Conservation (phyloP, 2,113 vertebrate species). For the Bambusicola thoracicus region DNA sequence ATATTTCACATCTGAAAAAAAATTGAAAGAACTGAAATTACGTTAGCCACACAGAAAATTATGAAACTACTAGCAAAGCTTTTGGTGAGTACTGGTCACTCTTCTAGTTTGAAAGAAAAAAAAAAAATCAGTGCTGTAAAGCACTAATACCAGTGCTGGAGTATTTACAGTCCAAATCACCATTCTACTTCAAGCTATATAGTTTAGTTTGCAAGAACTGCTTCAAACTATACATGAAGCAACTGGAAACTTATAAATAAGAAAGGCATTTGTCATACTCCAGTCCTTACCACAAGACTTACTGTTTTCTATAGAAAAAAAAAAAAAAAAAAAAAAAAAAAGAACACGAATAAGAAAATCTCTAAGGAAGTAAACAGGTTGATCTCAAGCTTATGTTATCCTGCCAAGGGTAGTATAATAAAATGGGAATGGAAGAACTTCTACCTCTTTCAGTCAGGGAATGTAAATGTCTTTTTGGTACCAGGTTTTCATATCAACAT, state of each 20-base stretch:
- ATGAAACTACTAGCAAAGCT: neutral
- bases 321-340: neutral
- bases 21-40: constrained; percentile 36
- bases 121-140: neutral
- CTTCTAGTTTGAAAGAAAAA: neutral
- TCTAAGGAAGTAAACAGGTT: neutral
- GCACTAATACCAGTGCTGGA: neutral
- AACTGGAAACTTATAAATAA: neutral
- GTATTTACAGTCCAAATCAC: neutral
- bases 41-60: neutral
- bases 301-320: neutral
- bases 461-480: neutral
- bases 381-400: neutral
- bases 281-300: neutral
- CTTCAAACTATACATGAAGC: neutral
- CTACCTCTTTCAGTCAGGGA: neutral
- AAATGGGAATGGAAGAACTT: neutral
- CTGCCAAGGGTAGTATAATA: neutral
- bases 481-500: neutral
- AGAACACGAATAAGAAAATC: neutral
- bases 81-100: neutral
- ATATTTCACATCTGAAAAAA: constrained; percentile 26
- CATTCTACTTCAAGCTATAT: neutral
- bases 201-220: neutral
- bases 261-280: neutral